Base-by-base conservation (phyloP, 2,888 invertebrate species). In the Linnaemya vulpina region DNA sequence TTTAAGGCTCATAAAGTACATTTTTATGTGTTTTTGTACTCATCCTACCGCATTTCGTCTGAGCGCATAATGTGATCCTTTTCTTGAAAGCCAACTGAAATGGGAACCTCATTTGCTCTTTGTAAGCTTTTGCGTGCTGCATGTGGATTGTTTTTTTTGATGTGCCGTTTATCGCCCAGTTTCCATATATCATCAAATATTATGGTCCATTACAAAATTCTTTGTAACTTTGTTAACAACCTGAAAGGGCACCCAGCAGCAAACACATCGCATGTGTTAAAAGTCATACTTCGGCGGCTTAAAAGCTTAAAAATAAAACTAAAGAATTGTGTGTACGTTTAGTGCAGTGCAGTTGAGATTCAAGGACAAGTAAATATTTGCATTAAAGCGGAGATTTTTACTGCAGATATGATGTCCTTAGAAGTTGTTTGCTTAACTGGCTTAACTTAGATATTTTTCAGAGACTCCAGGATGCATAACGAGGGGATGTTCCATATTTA, bases 1-100 rank as follows among this genome's bases (percentile, higher is more conserved):
- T 49, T 89, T 90, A 89, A 90, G 89, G 88, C 87, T 88, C 90
- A 90, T 90, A 90, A 90, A 90, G 89, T 87, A 88, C 86, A 87
- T 88, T 89, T 90, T 89, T 90, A 90, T 90, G 89, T 89, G 86
- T 82, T 76, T 71, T 49, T 71, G 80, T 80, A 84, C 81, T 77
- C 77, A 79, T 81, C 81, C 77, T 77, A 76, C 76, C 58, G 43
- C 60, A 74, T 74, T 68, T 74, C 60, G 67, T 67, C 58, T 40
- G 80, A 67, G 49, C 74, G 22, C 74, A 80, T 67, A 80, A 80
- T 80, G 74, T 80, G 80, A 68, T 80, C 80, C 80, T 80, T 80
- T 67, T 73, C 65, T 79, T 65, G 22, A 71, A 65, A 73, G 35
- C 55, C 17, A 65, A 71, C 62, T 70, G 53, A 58, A 79, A 71